Percentiles rank a stretch among this genome's conserved stretches.
Evolutionary conservation across 1,140 invertebrate genomes (phyloP).

Genomic region (Solen grandis): DNA sequence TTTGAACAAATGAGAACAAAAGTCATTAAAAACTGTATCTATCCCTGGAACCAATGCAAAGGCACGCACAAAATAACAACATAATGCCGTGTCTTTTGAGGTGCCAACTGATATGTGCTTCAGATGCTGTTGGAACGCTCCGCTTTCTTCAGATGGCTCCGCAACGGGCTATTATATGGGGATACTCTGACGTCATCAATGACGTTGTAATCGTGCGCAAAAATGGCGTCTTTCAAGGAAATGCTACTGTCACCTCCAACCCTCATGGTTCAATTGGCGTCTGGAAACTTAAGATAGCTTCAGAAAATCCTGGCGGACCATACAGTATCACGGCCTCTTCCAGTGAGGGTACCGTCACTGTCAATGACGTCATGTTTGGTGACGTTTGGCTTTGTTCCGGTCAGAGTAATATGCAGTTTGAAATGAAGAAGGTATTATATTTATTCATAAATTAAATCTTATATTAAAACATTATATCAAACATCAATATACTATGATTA

Average conservation of each 20-base stretch:
- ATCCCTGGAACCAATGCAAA: too few relatives aligned
- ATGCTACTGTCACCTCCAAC: constrained; percentile 22
- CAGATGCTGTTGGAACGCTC: constrained; percentile 15
- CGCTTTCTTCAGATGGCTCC: constrained; percentile 69
- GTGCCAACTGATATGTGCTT: not conserved
- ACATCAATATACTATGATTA: too few relatives aligned
- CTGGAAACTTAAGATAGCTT: not conserved
- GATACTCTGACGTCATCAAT: constrained; percentile 54
- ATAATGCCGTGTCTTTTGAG: too few relatives aligned
- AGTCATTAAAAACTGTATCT: too few relatives aligned
- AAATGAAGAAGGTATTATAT: constrained; percentile 47
- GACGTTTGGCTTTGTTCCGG: constrained; percentile 79
- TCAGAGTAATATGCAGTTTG: constrained; percentile 78
- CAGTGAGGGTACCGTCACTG: constrained; percentile 51
- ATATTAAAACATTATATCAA: too few relatives aligned
- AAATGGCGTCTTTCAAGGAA: constrained; percentile 12
- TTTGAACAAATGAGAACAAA: too few relatives aligned
- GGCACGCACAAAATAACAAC: too few relatives aligned
- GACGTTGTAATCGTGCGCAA: constrained; percentile 22
- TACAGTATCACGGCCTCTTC: constrained; percentile 58
- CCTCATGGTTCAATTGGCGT: constrained; percentile 1
- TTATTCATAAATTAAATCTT: too few relatives aligned
- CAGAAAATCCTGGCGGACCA: constrained; percentile 34
- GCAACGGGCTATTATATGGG: constrained; percentile 66
- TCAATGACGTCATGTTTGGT: constrained; percentile 76